Conservation (phyloP, 2,888 invertebrate species). For the Sarcophaga subvicina region DNA sequence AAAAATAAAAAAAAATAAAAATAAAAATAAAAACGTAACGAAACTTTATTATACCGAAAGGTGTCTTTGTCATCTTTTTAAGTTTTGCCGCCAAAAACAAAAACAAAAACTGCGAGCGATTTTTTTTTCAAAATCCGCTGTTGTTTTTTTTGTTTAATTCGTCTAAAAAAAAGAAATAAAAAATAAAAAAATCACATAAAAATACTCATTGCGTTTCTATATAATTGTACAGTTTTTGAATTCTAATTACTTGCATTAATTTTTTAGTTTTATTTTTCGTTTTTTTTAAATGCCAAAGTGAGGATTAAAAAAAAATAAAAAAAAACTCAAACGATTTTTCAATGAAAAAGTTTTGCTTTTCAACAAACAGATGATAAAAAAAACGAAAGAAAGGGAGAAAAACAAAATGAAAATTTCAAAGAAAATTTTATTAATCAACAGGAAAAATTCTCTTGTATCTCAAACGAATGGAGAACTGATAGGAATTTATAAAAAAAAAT, state of each 20-base stretch:
- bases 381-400: too few relatives aligned
- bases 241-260: conserved; percentile 51
- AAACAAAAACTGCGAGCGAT: conserved; percentile 7
- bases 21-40: background rate
- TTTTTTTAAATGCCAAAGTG: background rate
- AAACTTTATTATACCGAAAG: conserved; percentile 68
- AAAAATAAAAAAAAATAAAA: background rate
- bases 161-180: background rate
- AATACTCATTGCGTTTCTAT: conserved; percentile 56
- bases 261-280: background rate
- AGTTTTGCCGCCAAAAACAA: conserved; percentile 62
- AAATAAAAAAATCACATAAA: conserved; percentile 16
- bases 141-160: conserved; percentile 35
- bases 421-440: background rate
- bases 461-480: too few relatives aligned
- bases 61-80: conserved; percentile 67
- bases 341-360: too few relatives aligned
- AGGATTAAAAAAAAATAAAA: background rate
- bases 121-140: conserved; percentile 35
- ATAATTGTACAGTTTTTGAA: conserved; percentile 65
- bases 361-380: too few relatives aligned
- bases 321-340: background rate
- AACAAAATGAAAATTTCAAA: background rate
- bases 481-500: too few relatives aligned
- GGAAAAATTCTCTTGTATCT: background rate